Percentiles rank a stretch among this genome's conserved stretches.
These are phyloP conservation scores for Osedax fenrisi DNA, from an alignment of 2,888 invertebrate genomes.

Conservation along the genomic window DNA sequence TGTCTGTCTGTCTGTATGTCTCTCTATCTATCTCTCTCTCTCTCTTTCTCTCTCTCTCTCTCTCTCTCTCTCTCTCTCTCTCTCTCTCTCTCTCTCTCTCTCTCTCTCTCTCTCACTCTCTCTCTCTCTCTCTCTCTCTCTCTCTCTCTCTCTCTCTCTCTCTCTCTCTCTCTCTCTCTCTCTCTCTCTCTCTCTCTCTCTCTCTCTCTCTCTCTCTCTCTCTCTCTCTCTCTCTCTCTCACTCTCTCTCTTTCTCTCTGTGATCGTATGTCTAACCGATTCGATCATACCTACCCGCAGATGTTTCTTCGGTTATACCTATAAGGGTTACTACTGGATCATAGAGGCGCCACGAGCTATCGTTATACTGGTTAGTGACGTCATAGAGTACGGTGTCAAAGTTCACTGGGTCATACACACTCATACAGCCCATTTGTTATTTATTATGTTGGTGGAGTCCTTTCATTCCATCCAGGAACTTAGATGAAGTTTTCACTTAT, in stretches of 20 bases:
- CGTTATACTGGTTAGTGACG: constrained; percentile 68
- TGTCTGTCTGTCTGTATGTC: background rate
- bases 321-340: constrained; percentile 72
- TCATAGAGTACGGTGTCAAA: too few relatives aligned
- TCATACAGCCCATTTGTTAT: too few relatives aligned
- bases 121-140: background rate
- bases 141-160: background rate
- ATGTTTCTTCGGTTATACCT: constrained; percentile 71
- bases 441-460: too few relatives aligned
- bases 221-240: background rate
- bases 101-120: background rate
- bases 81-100: too few relatives aligned
- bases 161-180: background rate
- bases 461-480: too few relatives aligned
- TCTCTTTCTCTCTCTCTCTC: background rate
- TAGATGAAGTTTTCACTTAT: too few relatives aligned
- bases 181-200: background rate
- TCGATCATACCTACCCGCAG: too few relatives aligned
- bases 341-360: constrained; percentile 72
- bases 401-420: too few relatives aligned
- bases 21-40: too few relatives aligned
- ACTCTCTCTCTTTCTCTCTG: background rate
- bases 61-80: background rate
- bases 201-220: background rate
- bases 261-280: too few relatives aligned